Percentiles rank a stretch among this genome's conserved stretches.
Conservation (phyloP, 2,113 vertebrate genomes). For the Noctilio leporinus region DNA sequence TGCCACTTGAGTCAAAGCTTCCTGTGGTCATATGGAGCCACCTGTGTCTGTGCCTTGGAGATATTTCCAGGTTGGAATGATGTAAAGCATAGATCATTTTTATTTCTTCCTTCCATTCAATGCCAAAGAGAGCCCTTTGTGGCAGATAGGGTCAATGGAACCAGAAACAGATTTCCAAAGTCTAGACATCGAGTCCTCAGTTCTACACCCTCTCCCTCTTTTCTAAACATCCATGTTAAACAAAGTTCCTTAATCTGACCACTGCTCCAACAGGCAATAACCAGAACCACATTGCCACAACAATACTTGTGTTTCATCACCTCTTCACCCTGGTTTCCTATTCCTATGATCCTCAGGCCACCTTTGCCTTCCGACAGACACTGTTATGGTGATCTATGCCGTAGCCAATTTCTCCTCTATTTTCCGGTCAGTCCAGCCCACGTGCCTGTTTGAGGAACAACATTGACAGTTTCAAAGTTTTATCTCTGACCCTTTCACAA, state of each 20-base stretch:
- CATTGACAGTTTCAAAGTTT: neutral
- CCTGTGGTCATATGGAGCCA: neutral
- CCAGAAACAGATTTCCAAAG: neutral
- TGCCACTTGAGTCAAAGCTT: neutral
- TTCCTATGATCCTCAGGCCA: neutral
- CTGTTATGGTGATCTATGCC: neutral
- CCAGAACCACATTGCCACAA: neutral
- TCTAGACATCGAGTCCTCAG: neutral
- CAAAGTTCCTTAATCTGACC: neutral
- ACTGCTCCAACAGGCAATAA: neutral
- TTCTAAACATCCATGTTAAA: too few relatives aligned
- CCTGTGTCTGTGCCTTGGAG: neutral
- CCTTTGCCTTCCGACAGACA: neutral
- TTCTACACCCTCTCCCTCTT: neutral
- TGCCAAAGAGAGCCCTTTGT: neutral
- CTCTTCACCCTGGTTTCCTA: neutral
- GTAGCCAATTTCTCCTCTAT: neutral
- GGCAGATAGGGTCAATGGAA: neutral
- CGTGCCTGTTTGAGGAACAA: neutral
- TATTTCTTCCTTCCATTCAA: neutral
- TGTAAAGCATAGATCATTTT: neutral
- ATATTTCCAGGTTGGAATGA: neutral
- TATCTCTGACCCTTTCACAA: neutral
- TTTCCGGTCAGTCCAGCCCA: neutral
- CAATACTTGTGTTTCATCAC: neutral